Base-by-base conservation (phyloP, 2,113 vertebrate genomes). In the Osmerus eperlanus region DNA sequence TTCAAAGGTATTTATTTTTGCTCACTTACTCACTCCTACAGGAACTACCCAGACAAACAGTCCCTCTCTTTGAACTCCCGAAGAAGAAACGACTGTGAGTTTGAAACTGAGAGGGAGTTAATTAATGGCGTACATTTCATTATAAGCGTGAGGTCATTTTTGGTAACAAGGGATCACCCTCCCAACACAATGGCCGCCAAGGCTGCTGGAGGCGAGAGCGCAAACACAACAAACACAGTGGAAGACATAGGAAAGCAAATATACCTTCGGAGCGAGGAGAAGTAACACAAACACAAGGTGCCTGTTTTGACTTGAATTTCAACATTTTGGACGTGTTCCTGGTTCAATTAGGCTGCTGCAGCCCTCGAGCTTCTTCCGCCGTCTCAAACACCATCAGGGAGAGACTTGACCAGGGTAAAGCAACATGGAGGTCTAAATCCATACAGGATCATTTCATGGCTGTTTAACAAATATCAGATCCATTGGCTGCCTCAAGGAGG, bases 401-500 rank as follows among this genome's bases (percentile, higher is more conserved):
- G 29, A 54, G 71, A 77, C 21, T 54, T 70, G 74, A 81, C 75
- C 81, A 60, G 78, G 78, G 75, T 72, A 76, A 71, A 71, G 63
- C 68, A 72, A 78, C 76, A 82, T 23, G 68, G 67, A 53, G 73
- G 76, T 73, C 55, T 65, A 25, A 65, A 63, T 60, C 23, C 12
- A 59, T 61, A 54, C 67, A 32, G 72, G 32, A 52, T 79, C 66
- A 79, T 83, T 82, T 79, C 51, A 81, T 73, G 68, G 69, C 41
- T 74, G 58, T 79, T 77, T 81, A 41, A 66, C 47, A 69, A 75
- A 77, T 71, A 63, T 61, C 61, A 61, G 32, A 69, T 65, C 55
- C 55, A 67, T 68, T 65, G 64, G 68, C 71, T 72, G 67, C 70
- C 77, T 64, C 65, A 76, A 61, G 12, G 61, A 73, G 74, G 58